Percentiles rank a stretch among this genome's conserved stretches.
These are phyloP conservation scores for Bos javanicus DNA, from an alignment of 2,113 vertebrate species.

Conservation along the genomic window DNA sequence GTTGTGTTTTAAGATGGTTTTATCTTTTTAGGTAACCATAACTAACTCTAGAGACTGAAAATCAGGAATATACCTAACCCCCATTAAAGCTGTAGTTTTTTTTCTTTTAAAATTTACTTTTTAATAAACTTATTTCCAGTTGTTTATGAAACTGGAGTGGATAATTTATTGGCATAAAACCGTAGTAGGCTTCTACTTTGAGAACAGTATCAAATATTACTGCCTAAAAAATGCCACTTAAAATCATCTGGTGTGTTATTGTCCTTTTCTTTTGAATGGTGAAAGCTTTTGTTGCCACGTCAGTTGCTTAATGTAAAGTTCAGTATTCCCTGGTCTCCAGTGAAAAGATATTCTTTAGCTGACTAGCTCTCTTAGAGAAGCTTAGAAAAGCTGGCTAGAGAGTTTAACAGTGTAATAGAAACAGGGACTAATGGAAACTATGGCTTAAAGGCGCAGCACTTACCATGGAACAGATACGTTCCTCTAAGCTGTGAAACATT, in stretches of 20 bases:
- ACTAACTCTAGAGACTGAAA: background rate
- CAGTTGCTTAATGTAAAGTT: conserved; percentile 70
- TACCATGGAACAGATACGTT: background rate
- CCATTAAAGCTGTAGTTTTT: background rate
- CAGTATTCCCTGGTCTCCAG: conserved; percentile 24
- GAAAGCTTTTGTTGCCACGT: conserved; percentile 68
- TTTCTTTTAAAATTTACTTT: conserved; percentile 6
- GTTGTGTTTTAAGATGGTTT: background rate
- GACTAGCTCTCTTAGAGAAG: background rate
- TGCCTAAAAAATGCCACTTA: conserved; percentile 33
- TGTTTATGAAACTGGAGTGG: conserved; percentile 16
- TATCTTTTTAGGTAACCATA: background rate
- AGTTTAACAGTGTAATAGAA: background rate
- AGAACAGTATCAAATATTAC: conserved; percentile 28
- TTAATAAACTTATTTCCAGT: background rate
- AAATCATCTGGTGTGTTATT: background rate
- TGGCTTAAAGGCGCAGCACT: background rate
- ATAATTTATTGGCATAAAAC: conserved; percentile 7
- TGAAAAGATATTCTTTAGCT: conserved; percentile 46
- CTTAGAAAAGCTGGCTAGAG: background rate
- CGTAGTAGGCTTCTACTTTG: background rate
- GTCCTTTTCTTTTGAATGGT: conserved; percentile 43
- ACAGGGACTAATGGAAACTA: background rate
- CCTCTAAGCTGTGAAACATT: background rate
- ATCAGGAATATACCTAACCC: background rate